Base-by-base conservation (phyloP, 2,797 vertebrate genomes). In the Thripadectes ignobilis region DNA sequence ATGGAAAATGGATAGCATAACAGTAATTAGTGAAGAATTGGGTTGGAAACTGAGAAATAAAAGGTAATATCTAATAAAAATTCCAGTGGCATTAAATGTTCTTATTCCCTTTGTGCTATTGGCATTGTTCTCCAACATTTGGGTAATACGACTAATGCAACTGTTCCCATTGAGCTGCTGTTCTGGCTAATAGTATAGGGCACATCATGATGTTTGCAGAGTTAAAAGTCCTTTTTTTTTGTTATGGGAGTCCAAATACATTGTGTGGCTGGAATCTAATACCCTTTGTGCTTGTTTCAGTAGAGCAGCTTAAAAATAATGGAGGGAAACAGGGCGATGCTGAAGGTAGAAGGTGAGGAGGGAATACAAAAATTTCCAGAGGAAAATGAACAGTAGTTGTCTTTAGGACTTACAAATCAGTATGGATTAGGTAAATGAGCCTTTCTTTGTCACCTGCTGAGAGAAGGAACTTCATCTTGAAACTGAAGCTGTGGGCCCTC, bases 211-310 rank as follows among this genome's bases (percentile, higher is more conserved):
- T 88, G 43, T 84, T 69, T 86, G 67, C 36, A 54, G 43, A 14
- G 41, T 94, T 96, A 82, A 79, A 86, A 52, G 61, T 93, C 77
- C 86, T 80, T 57, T 24, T 87, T 92, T 87, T 92, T 74, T 93
- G 3, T 79, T 94, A 10, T 29, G 26, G 7, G 67, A 85, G 49
- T 71, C 87, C 41, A 93, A 71, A 87, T 71, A 84, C 30, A 61
- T 7, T 52, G 14, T 89, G 58, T 89, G 39, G 45, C 66, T 77
- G 55, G 69, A 72, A 41, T 88, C 18, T 57, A 61, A 65, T 52
- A 75, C 15, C 51, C 48, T 71, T 76, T 89, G 29, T 75, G 30
- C 41, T 71, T 78, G 12, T 57, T 90, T 77, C 62, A 58, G 21
- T 59, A 75, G 80, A 84, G 66, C 43, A 48, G 1, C 27, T 82